phyloP scores from a whole-genome alignment of 2,888 invertebrate genomes.

The Flexamia atlantica region DNA sequence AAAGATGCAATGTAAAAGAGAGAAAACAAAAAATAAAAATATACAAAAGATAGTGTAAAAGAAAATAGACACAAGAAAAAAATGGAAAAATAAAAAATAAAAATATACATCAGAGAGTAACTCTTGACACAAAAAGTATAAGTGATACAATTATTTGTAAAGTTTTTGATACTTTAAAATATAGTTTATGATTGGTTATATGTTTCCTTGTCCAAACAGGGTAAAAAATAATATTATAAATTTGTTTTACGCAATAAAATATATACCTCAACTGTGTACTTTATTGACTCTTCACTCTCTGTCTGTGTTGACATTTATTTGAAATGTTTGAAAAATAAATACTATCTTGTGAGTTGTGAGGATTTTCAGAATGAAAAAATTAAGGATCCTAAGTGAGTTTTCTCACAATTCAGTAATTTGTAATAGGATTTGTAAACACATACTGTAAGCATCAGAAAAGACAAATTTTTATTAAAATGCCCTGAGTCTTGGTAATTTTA shows the following conservation, averaged over 20 bases:
- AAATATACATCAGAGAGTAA: background rate
- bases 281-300: background rate
- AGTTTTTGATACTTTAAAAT: no score
- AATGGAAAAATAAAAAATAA: conserved; percentile 23
- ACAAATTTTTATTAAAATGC: no score
- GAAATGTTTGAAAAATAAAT: no score
- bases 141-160: background rate
- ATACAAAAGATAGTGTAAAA: conserved; percentile 21
- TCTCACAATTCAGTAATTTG: no score
- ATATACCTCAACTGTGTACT: background rate
- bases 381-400: no score
- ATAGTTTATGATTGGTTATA: no score
- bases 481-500: no score
- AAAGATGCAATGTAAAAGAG: background rate
- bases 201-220: background rate
- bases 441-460: no score
- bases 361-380: no score
- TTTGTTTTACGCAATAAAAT: background rate
- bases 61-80: conserved; percentile 32
- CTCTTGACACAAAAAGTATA: conserved; percentile 14
- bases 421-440: no score
- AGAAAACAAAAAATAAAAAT: conserved; percentile 30
- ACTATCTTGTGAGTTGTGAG: no score
- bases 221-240: background rate
- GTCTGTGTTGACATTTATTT: background rate